phyloP scores from a whole-genome alignment of 2,113 vertebrate genomes.

The Hydropotes inermis region DNA sequence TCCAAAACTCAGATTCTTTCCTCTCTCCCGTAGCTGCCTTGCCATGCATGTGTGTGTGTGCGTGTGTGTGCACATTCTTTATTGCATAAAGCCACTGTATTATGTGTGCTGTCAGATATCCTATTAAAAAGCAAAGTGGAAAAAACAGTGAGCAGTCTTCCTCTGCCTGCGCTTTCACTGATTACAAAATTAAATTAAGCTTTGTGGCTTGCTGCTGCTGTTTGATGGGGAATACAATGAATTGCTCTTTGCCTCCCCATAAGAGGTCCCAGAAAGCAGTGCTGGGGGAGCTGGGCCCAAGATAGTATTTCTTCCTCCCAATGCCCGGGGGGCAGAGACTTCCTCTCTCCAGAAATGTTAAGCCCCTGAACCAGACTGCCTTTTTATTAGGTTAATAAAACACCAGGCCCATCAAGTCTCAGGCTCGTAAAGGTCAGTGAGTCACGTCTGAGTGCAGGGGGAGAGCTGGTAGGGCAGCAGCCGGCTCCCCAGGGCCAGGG shows the following conservation, averaged over 20 bases:
- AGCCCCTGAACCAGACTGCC: constrained; percentile 65
- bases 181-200: constrained; percentile 80
- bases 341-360: constrained; percentile 73
- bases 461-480: neutral
- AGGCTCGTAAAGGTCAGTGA: constrained; percentile 76
- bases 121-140: constrained; percentile 77
- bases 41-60: fast-evolving
- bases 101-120: constrained; percentile 75
- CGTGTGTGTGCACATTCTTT: neutral
- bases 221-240: constrained; percentile 71
- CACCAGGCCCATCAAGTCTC: constrained; percentile 74
- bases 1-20: neutral
- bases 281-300: constrained; percentile 52
- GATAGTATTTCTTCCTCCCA: constrained; percentile 66
- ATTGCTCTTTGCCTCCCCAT: constrained; percentile 45
- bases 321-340: constrained; percentile 50
- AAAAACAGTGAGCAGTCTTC: constrained; percentile 73
- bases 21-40: neutral
- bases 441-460: constrained; percentile 61
- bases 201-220: constrained; percentile 60
- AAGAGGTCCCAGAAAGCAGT: constrained; percentile 45
- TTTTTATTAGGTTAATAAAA: constrained; percentile 82
- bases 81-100: constrained; percentile 70
- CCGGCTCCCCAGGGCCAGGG: neutral
- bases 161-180: constrained; percentile 70